A percentile compares a stretch with the other conserved stretches of the same genome.
Evolutionary conservation across 2,113 vertebrate genomes (phyloP).

Genomic region (Hypomesus transpacificus): DNA sequence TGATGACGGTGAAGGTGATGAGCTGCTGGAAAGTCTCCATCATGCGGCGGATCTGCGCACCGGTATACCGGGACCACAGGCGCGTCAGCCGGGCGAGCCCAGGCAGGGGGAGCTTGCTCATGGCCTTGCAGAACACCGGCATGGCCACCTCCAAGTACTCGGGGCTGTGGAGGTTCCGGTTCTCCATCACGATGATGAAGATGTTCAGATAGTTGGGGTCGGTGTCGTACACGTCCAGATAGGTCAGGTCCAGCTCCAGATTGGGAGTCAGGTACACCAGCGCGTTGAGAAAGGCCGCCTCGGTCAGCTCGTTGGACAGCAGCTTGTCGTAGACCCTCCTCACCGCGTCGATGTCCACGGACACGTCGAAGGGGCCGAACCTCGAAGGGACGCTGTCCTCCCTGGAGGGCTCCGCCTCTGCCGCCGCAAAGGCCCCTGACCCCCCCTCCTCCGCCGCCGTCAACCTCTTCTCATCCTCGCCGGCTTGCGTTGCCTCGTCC

Average conservation of each 20-base stretch:
- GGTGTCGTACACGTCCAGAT: slow-evolving; percentile 90
- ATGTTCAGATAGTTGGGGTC: slow-evolving; percentile 96
- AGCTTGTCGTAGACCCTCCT: slow-evolving; percentile 88
- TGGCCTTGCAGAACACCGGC: slow-evolving; percentile 95
- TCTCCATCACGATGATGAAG: slow-evolving; percentile 97
- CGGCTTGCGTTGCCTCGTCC: slow-evolving; percentile 82
- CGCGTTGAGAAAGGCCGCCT: slow-evolving; percentile 93
- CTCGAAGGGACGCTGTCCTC: slow-evolving; percentile 74
- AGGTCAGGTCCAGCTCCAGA: slow-evolving; percentile 95
- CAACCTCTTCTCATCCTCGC: slow-evolving; percentile 84
- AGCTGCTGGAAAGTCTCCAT: slow-evolving; percentile 99
- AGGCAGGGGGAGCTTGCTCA: slow-evolving; percentile 91
- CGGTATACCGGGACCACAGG: slow-evolving; percentile 86
- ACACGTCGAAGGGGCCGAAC: slow-evolving; percentile 78
- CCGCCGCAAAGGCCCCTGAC: slow-evolving; percentile 75
- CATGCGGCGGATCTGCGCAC: slow-evolving; percentile 86
- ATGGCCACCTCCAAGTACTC: slow-evolving; percentile 95
- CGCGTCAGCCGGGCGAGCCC: slow-evolving; percentile 86
- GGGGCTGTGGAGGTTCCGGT: slow-evolving; percentile 95
- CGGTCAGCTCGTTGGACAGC: slow-evolving; percentile 86
- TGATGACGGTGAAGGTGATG: slow-evolving; percentile 96
- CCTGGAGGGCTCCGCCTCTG: slow-evolving; percentile 24
- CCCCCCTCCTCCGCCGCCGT: slow-evolving; percentile 74
- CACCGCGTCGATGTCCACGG: slow-evolving; percentile 87
- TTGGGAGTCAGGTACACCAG: slow-evolving; percentile 94